Evolutionary conservation across 1,140 invertebrate genomes (phyloP).

Genomic region (Plectrocnemia conspersa): DNA sequence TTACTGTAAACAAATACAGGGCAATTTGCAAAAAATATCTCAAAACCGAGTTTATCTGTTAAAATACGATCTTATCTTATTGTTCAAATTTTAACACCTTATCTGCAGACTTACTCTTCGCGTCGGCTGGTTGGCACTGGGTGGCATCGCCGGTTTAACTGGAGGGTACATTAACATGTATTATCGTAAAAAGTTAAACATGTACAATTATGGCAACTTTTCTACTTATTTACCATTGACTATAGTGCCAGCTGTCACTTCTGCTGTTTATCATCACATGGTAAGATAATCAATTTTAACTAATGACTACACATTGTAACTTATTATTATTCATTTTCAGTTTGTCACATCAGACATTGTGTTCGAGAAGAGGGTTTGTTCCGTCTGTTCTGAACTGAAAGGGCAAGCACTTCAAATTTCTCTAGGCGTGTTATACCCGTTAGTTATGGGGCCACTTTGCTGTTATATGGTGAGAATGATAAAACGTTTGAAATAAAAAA

Average conservation of each 20-base stretch:
- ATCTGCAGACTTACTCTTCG: slow-evolving; percentile 18
- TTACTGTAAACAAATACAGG: background rate
- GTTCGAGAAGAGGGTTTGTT: slow-evolving; percentile 43
- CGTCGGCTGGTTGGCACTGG: slow-evolving; percentile 2
- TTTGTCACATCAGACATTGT: slow-evolving; percentile 44
- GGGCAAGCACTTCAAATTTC: slow-evolving; percentile 40
- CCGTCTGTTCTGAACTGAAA: slow-evolving; percentile 48
- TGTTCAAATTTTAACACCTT: background rate
- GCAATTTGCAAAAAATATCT: background rate
- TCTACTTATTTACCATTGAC: slow-evolving; percentile 28
- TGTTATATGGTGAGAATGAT: slow-evolving; percentile 47
- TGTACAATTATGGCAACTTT: slow-evolving; percentile 30
- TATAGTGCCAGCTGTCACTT: slow-evolving; percentile 9
- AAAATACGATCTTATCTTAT: background rate
- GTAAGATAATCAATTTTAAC: slow-evolving; percentile 31
- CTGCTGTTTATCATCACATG: slow-evolving; percentile 21
- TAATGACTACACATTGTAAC: no score
- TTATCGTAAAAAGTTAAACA: slow-evolving; percentile 39
- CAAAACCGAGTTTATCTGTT: background rate
- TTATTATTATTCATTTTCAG: no score
- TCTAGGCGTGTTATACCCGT: slow-evolving; percentile 44
- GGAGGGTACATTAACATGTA: slow-evolving; percentile 34
- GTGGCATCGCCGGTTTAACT: background rate
- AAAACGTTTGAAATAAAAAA: background rate
- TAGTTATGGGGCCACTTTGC: slow-evolving; percentile 44